Evolutionary conservation across 23 tunicate species (phyloP).

Genomic region (Trididemnum nubilum): DNA sequence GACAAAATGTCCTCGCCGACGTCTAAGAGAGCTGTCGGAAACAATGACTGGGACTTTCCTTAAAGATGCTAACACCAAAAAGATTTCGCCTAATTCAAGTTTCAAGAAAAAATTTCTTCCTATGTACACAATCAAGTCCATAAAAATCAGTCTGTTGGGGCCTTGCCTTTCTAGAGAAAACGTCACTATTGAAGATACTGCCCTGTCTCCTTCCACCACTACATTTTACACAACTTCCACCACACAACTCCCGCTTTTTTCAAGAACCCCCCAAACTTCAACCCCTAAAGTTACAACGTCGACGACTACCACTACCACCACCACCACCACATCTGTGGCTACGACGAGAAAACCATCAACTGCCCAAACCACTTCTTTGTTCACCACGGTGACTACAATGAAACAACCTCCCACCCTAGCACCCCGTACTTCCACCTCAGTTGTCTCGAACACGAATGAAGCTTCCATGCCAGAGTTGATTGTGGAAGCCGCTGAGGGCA

Average conservation of each 20-base stretch:
- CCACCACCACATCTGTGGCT: background rate
- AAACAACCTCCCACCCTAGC: background rate
- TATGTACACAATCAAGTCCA: slow-evolving; percentile 36
- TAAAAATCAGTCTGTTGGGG: slow-evolving; percentile 47
- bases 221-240: background rate
- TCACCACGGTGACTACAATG: background rate
- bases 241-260: background rate
- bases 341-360: no score
- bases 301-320: slow-evolving; percentile 23
- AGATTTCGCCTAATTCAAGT: background rate
- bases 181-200: background rate
- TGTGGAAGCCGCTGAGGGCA: background rate
- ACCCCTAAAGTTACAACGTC: background rate
- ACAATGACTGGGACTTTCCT: slow-evolving; percentile 50
- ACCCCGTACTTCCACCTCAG: background rate
- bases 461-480: background rate
- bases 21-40: background rate
- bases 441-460: background rate
- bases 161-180: slow-evolving; percentile 47
- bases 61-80: slow-evolving; percentile 20
- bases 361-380: background rate
- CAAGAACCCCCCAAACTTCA: background rate
- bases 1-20: slow-evolving; percentile 20
- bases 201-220: background rate
- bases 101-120: slow-evolving; percentile 35